Conservation (phyloP, 2,888 invertebrate genomes). For the Nasonovia ribisnigri region DNA sequence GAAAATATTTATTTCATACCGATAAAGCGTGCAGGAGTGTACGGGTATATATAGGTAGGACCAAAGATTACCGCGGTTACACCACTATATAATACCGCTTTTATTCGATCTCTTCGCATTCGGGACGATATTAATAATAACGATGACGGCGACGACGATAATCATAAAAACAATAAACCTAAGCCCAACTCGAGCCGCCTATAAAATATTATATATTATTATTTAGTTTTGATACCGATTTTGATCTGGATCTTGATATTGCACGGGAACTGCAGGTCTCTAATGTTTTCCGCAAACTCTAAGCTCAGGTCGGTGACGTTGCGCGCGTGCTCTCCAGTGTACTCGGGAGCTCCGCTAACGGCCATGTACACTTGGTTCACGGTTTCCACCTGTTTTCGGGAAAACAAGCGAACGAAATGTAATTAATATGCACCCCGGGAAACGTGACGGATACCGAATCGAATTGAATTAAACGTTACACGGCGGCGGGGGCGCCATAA, state of each 20-base stretch:
- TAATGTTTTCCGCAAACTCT: slow-evolving; percentile 76
- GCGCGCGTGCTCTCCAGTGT: slow-evolving; percentile 80
- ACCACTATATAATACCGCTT: background rate
- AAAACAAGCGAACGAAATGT: slow-evolving; percentile 11
- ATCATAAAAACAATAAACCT: background rate
- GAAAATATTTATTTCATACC: background rate
- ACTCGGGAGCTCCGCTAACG: slow-evolving; percentile 89
- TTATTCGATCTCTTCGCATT: background rate
- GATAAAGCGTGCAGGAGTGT: background rate
- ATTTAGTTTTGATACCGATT: slow-evolving; percentile 36
- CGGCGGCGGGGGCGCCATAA: background rate
- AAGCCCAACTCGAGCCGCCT: background rate
- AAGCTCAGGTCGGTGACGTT: slow-evolving; percentile 84
- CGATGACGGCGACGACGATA: background rate
- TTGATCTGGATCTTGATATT: slow-evolving; percentile 54
- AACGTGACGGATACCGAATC: background rate
- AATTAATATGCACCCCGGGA: background rate
- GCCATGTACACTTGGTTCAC: slow-evolving; percentile 94
- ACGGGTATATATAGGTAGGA: background rate
- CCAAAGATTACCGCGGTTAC: background rate
- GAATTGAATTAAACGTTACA: slow-evolving; percentile 14
- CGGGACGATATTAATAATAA: background rate
- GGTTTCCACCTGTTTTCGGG: slow-evolving; percentile 82
- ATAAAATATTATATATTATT: background rate
- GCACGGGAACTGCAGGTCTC: slow-evolving; percentile 40